phyloP scores from a whole-genome alignment of 2,113 vertebrate species.

The Bufo bufo region DNA sequence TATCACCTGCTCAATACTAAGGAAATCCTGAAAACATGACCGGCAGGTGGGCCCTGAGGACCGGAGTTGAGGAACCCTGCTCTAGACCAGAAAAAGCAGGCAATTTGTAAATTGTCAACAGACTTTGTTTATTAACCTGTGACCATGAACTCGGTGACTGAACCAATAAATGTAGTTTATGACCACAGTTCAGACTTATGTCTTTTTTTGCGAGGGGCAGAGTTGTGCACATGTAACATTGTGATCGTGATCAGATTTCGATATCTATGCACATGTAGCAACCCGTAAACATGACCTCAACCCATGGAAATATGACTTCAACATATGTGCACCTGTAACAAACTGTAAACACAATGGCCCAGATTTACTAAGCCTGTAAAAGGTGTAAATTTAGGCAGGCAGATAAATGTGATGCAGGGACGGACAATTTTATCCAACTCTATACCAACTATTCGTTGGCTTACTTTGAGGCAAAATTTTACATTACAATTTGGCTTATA shows the following conservation, averaged over 20 bases:
- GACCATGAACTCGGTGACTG: neutral
- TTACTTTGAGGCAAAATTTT: too few relatives aligned
- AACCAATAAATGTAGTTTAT: neutral
- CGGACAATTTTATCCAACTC: too few relatives aligned
- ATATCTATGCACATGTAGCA: neutral
- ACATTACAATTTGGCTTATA: too few relatives aligned
- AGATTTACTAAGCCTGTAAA: neutral
- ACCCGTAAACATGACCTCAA: neutral
- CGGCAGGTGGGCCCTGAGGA: too few relatives aligned
- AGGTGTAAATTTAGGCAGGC: too few relatives aligned
- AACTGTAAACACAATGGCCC: neutral
- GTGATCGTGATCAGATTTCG: too few relatives aligned
- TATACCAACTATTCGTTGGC: too few relatives aligned
- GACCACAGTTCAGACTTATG: neutral
- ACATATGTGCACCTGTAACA: accelerated
- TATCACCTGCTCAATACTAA: too few relatives aligned
- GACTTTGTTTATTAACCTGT: neutral
- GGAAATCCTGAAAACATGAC: too few relatives aligned
- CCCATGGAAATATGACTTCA: neutral
- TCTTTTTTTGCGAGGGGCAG: neutral
- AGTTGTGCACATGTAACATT: too few relatives aligned
- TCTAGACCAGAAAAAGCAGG: neutral
- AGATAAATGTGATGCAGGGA: too few relatives aligned
- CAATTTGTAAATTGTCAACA: neutral
- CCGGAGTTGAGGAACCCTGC: too few relatives aligned